phyloP scores from a whole-genome alignment of 2,888 invertebrate species.

The Pristionchus entomophagus region DNA sequence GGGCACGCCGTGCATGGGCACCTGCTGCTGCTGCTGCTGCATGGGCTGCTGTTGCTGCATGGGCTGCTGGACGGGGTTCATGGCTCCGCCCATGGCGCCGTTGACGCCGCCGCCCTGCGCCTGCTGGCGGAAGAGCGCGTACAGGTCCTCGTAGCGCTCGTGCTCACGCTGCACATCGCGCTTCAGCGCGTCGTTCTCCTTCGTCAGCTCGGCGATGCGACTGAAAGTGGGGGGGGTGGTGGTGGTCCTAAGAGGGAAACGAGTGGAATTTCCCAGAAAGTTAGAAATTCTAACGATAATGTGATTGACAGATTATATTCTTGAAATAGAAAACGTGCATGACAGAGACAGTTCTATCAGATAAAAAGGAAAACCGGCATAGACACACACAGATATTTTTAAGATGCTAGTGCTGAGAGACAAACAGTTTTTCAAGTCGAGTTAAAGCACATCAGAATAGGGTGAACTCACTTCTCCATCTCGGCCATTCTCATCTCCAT shows the following conservation, averaged over 20 bases:
- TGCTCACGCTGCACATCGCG: conserved; percentile 69
- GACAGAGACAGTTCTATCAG: conserved; percentile 8
- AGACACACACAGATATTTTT: background rate
- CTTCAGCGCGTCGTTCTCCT: conserved; percentile 66
- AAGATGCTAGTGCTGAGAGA: background rate
- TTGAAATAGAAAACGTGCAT: too few species aligned
- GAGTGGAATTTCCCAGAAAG: too few species aligned
- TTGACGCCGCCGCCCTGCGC: conserved; percentile 1
- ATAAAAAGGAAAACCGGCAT: background rate
- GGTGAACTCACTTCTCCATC: conserved; percentile 21
- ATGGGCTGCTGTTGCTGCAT: conserved; percentile 1
- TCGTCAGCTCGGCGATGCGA: conserved; percentile 63
- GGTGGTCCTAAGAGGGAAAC: too few species aligned
- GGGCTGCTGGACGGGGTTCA: conserved; percentile 22
- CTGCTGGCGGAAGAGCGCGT: conserved; percentile 68
- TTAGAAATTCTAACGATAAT: too few species aligned
- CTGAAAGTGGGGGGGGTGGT: too few species aligned
- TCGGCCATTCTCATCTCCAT: conserved; percentile 30
- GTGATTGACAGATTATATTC: too few species aligned
- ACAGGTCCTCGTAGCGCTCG: conserved; percentile 70
- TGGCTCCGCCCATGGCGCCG: background rate
- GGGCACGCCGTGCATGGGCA: background rate
- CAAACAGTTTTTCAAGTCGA: background rate
- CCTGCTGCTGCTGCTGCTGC: conserved; percentile 34
- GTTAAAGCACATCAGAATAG: background rate